These are phyloP conservation scores for Myoxocephalus aenaeus DNA, from an alignment of 2,797 vertebrate species.

Conservation along the genomic window DNA sequence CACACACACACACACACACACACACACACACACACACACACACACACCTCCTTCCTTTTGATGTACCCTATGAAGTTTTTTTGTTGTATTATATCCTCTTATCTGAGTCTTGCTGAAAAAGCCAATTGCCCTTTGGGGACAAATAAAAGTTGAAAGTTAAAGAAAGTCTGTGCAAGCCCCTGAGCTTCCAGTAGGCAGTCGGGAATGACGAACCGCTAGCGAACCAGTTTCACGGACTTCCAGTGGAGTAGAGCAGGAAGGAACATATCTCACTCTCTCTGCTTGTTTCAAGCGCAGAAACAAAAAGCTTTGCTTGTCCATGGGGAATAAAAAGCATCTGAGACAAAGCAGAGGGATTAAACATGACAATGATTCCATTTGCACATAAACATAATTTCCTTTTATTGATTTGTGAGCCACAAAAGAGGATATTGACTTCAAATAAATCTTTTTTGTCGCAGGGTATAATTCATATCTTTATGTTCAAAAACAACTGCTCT, in stretches of 20 bases:
- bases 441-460: conserved; percentile 21
- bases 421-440: conserved; percentile 21
- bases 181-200: neutral
- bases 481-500: conserved; percentile 13
- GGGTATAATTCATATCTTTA: conserved; percentile 8
- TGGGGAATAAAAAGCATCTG: neutral
- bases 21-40: too few relatives aligned
- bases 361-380: conserved; percentile 22
- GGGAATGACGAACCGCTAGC: conserved; percentile 3
- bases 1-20: too few relatives aligned
- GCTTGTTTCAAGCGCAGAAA: neutral
- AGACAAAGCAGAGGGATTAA: conserved; percentile 15
- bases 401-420: conserved; percentile 22
- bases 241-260: neutral
- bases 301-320: neutral
- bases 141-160: neutral
- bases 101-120: neutral
- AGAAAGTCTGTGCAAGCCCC: neutral
- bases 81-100: neutral
- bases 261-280: neutral
- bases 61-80: neutral
- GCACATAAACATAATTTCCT: conserved; percentile 17
- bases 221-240: conserved; percentile 5
- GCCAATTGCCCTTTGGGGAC: neutral
- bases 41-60: neutral